Evolutionary conservation across 2,113 vertebrate species (phyloP), one percentile per base, ranked within the genome.

Genomic region (Lepisosteus oculatus): DNA sequence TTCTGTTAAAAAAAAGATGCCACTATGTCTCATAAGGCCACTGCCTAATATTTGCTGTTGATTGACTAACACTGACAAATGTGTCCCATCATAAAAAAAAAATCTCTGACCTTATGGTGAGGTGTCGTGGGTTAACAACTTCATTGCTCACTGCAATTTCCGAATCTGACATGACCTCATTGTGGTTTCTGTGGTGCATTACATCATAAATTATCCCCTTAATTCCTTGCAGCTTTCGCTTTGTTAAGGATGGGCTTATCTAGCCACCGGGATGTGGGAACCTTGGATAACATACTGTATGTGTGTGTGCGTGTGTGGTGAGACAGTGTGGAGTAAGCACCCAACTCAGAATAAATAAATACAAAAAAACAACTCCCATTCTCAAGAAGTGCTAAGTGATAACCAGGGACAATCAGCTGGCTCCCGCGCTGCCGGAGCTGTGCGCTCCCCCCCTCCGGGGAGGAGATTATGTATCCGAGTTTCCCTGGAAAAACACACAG

Each of bases 401-500:
- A 90, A 90, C 87, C 74, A 86, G 83, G 83, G 83, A 98, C 95
- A 97, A 97, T 96, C 91, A 92, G 88, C 85, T 87, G 85, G 86
- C 86, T 79, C 12, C 78, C 82, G 83, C 83, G 85, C 89, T 92
- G 84, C 85, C 89, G 82, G 76, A 79, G 85, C 45, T 84, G 90
- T 85, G 90, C 88, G 85, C 90, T 89, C 87, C 85, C 84, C 84
- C 29, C 29, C 91, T 90, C 88, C n/a, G 3, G 89, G 88, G 87
- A 89, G 90, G 88, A 91, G 92, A 95, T 94, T 94, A 93, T 92
- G 92, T 93, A 94, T 91, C 90, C 88, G 87, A 76, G 84, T 84
- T 91, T 92, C 90, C 90, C 92, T 89, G 94, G 92, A 93, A 96
- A 97, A 96, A 96, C 92, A 87, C 56, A 80, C 77, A 69, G 17